Evolutionary conservation across 2,113 vertebrate genomes (phyloP), one percentile per base, ranked within the genome.

Genomic region (Aphyosemion australe): DNA sequence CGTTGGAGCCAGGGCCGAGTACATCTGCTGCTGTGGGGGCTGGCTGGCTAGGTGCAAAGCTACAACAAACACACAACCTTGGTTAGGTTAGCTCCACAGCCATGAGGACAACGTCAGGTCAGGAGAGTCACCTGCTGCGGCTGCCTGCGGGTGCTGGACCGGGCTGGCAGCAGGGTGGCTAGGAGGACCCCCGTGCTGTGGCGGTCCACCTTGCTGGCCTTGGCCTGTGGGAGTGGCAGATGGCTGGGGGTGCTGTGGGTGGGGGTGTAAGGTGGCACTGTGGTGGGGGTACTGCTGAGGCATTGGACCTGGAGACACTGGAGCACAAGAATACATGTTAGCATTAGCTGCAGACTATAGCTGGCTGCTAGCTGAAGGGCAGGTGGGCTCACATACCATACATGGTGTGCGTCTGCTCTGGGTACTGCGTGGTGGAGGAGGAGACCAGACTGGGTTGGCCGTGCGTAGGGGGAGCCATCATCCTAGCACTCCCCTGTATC

Each of bases 341-440:
- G 26, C 37, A 53, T 1, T 14, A 13, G 12, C 41, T 12, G 41
- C 41, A 42, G 3, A 5, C 21, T 59, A 50, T 10, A 4, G 34
- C 1, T 5, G 39, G 1, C 2, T 61, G 1, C 16, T 4, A 4
- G 56, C 20, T n/a, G 9, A 10, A 55, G 5, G 8, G 13, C n/a
- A 0, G 26, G 2, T 37, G 9, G 12, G 20, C 12, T 20, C 39
- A 92, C 96, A 73, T 97, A 99, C 96, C 97, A 94, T 98, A 99
- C 96, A 98, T 98, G 55, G 97, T 94, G 91, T 99, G 97, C 56
- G 96, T 96, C 95, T 99, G 97, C 87, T 99, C 97, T 75, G 93
- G 95, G 82, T 97, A 99, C 91, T 99, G 97, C 77, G 94, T 90
- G 61, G 95, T 95, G 39, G 96, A 95, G 56, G 97, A 97, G 9